Evolutionary conservation across 1,140 invertebrate genomes (phyloP), one percentile per base, ranked within the genome.

Genomic region (Brachionus plicatilis): DNA sequence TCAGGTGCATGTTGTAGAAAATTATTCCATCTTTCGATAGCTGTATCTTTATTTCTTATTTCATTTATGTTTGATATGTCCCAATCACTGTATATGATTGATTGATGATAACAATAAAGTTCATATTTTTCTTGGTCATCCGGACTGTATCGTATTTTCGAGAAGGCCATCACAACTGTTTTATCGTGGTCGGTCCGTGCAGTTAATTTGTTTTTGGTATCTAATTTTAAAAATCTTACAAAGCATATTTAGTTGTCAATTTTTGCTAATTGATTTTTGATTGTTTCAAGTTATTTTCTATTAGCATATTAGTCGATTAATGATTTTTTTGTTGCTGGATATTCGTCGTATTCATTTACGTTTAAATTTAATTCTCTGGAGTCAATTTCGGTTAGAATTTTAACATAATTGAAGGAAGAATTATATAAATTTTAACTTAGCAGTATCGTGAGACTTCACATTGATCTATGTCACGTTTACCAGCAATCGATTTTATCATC

Each of bases 401-500:
- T 41, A n/a, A 72, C 68, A 72, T 45, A 72, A 72, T 72, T 72
- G 68, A 72, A 72, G 2, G 37, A 72, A 5, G 68, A 72, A 72
- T 37, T 70, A 70, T 70, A 70, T 6, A 37, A 70, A 70, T 41
- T 72, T 72, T 72, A n/a, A 72, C 68, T n/a, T 41, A 41, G 7
- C 68, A 72, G 20, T 72, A 43, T 3, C 68, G 1, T n/a, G 29
- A 72, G 1, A 41, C 68, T 72, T 72, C 68, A 72, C 68, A 72
- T 41, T 72, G 37, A 20, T 37, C 68, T n/a, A 43, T 72, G 33
- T 72, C 68, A n/a, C 68, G 29, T 72, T 72, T 72, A 41, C 68
- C 68, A 72, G 37, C 37, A 41, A 72, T 72, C 14, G 68, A 72
- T 41, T 41, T 72, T 17, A 72, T 72, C 68, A 41, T 72, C 11